Evolutionary conservation across 2,888 invertebrate genomes (phyloP).

Genomic region (Catotricha subobsoleta): DNA sequence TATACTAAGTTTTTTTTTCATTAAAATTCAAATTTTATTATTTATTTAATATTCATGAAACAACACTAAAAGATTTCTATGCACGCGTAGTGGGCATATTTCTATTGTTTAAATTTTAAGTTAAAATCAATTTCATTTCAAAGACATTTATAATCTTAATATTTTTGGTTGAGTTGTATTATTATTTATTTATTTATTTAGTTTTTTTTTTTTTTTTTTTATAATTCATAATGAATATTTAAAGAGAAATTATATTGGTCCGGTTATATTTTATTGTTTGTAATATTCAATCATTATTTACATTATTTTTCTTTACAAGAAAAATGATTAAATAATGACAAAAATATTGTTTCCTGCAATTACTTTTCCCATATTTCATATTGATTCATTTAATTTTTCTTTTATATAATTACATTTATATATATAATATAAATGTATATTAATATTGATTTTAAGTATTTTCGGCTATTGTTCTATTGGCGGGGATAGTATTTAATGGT

Average conservation of each 20-base stretch:
- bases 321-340: background rate
- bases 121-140: no score
- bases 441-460: no score
- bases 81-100: no score
- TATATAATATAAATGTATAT: no score
- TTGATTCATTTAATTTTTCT: background rate
- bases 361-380: background rate
- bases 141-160: background rate
- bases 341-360: background rate
- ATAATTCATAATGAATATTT: no score
- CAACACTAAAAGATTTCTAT: no score
- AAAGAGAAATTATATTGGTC: no score
- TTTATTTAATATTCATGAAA: background rate
- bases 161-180: background rate
- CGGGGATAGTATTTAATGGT: no score
- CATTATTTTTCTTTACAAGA: background rate
- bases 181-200: background rate
- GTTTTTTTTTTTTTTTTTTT: background rate
- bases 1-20: background rate
- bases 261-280: background rate
- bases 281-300: background rate
- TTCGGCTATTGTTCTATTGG: no score
- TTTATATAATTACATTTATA: no score
- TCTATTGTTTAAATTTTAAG: no score
- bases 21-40: background rate